Conservation (phyloP, 2,888 invertebrate genomes). For the Synergus umbraculus region DNA sequence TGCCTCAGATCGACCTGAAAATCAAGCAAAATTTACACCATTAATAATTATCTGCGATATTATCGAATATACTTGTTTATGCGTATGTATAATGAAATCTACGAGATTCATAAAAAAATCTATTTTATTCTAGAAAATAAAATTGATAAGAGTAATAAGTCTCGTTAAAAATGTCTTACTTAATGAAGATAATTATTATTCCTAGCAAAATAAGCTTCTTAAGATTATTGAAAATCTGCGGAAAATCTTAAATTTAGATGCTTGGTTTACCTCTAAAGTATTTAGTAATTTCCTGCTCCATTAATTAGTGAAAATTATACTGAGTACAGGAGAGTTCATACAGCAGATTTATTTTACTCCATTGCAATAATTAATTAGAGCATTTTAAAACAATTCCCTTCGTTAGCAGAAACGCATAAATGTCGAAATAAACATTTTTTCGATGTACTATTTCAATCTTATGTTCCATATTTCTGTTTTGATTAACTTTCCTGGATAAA, state of each 20-base stretch:
- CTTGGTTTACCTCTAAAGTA: not conserved
- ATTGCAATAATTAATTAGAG: not conserved
- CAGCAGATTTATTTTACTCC: not conserved
- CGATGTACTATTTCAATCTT: too few relatives aligned
- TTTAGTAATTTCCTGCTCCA: not conserved
- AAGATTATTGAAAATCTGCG: not conserved
- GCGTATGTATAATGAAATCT: not conserved
- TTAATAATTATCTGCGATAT: not conserved
- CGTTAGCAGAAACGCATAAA: too few relatives aligned
- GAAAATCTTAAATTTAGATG: not conserved
- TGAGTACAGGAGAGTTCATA: not conserved
- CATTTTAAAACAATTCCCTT: too few relatives aligned
- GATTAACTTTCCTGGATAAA: too few relatives aligned
- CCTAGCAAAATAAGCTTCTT: slow-evolving; percentile 8
- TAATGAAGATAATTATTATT: not conserved
- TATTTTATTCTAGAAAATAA: not conserved
- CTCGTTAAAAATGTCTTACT: not conserved
- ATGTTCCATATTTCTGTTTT: too few relatives aligned
- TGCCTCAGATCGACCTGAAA: slow-evolving; percentile 92
- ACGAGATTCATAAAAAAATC: not conserved
- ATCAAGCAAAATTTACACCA: not conserved
- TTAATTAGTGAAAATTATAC: not conserved
- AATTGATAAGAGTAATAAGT: not conserved
- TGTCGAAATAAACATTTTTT: too few relatives aligned
- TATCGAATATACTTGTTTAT: not conserved